phyloP scores from a whole-genome alignment of 2,888 invertebrate species.

The Vesta saturnalis region DNA sequence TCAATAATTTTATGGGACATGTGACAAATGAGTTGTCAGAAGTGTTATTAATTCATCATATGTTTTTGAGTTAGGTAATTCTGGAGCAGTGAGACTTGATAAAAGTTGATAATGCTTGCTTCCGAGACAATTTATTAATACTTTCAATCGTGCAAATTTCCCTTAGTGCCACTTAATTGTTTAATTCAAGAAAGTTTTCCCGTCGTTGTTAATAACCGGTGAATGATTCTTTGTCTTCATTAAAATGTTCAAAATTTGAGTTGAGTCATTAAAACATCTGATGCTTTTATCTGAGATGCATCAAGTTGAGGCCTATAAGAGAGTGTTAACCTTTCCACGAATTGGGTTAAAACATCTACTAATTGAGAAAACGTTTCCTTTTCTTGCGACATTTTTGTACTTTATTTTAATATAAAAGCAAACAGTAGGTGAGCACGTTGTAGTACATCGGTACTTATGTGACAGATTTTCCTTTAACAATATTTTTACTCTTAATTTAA shows the following conservation, averaged over 20 bases:
- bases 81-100: not conserved
- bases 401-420: too few species aligned
- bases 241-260: not conserved
- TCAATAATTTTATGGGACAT: not conserved
- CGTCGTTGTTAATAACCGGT: not conserved
- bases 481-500: too few species aligned
- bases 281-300: not conserved
- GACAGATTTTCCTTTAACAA: too few species aligned
- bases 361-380: not conserved
- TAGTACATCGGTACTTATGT: too few species aligned
- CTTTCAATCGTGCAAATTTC: not conserved
- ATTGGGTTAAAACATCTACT: not conserved
- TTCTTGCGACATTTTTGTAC: not conserved
- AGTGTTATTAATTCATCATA: not conserved
- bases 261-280: not conserved
- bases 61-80: not conserved
- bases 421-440: too few species aligned
- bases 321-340: not conserved
- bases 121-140: constrained; percentile 3
- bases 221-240: not conserved
- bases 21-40: not conserved
- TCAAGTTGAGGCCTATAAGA: not conserved
- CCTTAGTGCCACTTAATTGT: not conserved
- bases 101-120: constrained; percentile 8
- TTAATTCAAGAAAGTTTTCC: constrained; percentile 1